Evolutionary conservation across 2,797 vertebrate species (phyloP).

Genomic region (Oreortyx pictus): DNA sequence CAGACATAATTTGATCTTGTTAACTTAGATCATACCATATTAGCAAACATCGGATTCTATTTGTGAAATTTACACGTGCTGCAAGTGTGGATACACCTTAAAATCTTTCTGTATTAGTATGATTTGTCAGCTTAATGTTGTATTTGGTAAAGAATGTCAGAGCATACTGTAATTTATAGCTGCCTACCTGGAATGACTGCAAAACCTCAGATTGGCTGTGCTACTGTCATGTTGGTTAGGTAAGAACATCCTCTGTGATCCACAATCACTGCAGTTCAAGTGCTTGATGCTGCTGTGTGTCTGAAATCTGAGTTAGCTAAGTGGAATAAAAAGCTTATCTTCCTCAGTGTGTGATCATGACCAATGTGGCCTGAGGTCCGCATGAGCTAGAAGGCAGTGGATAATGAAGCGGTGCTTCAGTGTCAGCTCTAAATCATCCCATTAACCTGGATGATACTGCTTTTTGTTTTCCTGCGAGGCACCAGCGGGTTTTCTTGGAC

Average conservation of each 20-base stretch:
- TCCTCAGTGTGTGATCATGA: fast-evolving
- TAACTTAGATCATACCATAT: slow-evolving; percentile 74
- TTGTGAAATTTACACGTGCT: slow-evolving; percentile 62
- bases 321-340: not conserved
- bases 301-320: not conserved
- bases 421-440: not conserved
- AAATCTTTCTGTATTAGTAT: slow-evolving; percentile 50
- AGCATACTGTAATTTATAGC: not conserved
- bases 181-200: not conserved
- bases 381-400: not conserved
- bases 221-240: not conserved
- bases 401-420: not conserved
- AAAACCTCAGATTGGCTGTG: not conserved
- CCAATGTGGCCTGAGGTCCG: not conserved
- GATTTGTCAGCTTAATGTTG: slow-evolving; percentile 36
- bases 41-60: slow-evolving; percentile 72
- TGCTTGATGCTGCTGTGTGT: not conserved
- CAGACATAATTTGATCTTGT: slow-evolving; percentile 77
- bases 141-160: slow-evolving; percentile 33
- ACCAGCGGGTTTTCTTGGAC: not conserved
- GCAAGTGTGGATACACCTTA: slow-evolving; percentile 54
- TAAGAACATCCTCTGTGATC: fast-evolving
- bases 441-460: not conserved
- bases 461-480: not conserved
- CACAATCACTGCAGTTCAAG: not conserved